A percentile compares a stretch with the other conserved stretches of the same genome.
Conservation (phyloP, 1,140 invertebrate genomes). For the Cyrtorhinus lividipennis region DNA sequence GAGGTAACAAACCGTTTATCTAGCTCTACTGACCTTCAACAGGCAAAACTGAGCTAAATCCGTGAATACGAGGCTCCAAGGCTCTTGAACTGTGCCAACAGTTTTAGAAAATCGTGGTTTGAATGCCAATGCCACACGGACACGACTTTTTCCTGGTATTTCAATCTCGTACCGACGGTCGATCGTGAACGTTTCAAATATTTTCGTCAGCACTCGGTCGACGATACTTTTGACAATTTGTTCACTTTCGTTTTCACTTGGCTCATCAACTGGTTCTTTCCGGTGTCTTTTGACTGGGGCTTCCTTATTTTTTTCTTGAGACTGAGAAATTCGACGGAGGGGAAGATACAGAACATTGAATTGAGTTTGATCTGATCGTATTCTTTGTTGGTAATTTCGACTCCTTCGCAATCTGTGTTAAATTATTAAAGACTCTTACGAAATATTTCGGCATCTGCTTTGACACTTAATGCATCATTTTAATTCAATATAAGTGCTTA, state of each 20-base stretch:
- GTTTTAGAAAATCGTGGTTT: neutral
- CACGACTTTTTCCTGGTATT: neutral
- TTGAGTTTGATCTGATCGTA: neutral
- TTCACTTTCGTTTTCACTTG: neutral
- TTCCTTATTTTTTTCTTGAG: neutral
- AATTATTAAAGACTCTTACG: constrained; percentile 25
- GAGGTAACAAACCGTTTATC: neutral
- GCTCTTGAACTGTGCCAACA: neutral
- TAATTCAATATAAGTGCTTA: neutral
- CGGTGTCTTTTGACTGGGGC: neutral
- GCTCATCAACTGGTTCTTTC: too few relatives aligned
- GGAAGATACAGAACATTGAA: neutral
- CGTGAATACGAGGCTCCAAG: neutral
- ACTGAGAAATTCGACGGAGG: neutral
- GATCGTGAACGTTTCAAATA: neutral
- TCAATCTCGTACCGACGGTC: neutral
- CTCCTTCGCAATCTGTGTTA: neutral
- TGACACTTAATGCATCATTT: neutral
- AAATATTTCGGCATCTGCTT: neutral
- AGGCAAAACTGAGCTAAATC: neutral
- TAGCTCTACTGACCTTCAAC: neutral
- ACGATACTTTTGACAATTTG: neutral
- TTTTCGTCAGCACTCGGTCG: neutral
- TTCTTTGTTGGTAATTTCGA: neutral
- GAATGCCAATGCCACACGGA: neutral